phyloP scores from a whole-genome alignment of 2,797 vertebrate genomes.

The Cirrhinus mrigala region DNA sequence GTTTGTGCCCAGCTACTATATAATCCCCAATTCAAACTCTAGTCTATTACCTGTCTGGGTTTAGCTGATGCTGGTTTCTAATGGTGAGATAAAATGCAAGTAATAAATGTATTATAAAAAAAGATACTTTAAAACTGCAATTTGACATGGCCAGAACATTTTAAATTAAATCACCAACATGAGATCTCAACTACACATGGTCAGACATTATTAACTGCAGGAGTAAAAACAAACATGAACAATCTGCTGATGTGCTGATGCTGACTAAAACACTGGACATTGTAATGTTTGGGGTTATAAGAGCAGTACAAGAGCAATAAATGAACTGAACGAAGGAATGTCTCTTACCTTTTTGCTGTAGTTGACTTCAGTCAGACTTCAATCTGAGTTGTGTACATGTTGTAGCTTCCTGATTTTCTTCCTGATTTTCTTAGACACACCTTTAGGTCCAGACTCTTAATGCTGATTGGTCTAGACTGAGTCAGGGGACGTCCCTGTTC shows the following conservation, averaged over 20 bases:
- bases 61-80: background rate
- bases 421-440: background rate
- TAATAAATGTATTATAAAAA: background rate
- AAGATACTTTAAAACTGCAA: too few relatives aligned
- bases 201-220: background rate
- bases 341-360: background rate
- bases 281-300: too few relatives aligned
- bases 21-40: too few relatives aligned
- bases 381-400: background rate
- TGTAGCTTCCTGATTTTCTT: background rate
- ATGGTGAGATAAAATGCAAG: too few relatives aligned
- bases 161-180: background rate
- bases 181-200: background rate
- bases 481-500: background rate
- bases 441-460: background rate
- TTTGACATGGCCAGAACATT: background rate
- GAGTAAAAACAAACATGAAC: background rate
- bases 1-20: too few relatives aligned
- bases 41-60: background rate
- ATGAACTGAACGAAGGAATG: background rate
- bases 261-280: background rate
- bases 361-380: background rate
- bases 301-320: too few relatives aligned
- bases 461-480: background rate
- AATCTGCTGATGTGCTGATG: background rate